Evolutionary conservation across 2,888 invertebrate species (phyloP).

Genomic region (Chloroclysta siterata): DNA sequence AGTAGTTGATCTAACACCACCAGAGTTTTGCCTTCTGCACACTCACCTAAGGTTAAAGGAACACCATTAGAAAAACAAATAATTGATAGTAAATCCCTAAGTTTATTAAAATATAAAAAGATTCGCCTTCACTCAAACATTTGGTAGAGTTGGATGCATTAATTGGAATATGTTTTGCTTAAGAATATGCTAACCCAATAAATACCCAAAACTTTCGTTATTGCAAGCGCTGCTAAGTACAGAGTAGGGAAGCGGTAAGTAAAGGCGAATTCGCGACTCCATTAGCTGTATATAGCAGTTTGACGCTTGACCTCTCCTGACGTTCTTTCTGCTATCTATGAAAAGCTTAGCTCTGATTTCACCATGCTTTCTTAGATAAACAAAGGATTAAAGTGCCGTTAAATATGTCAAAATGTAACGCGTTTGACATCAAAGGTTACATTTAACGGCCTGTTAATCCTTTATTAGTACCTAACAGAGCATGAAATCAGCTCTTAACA

Average conservation of each 20-base stretch:
- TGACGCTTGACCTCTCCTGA: conserved; percentile 34
- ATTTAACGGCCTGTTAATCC: no score
- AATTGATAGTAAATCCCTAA: no score
- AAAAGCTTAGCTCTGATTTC: no score
- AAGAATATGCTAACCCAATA: conserved; percentile 34
- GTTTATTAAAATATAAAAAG: background rate
- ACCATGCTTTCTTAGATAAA: no score
- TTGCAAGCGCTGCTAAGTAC: conserved; percentile 75
- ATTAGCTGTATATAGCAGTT: conserved; percentile 50
- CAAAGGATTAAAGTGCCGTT: no score
- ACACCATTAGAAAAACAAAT: no score
- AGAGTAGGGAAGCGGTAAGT: conserved; percentile 79
- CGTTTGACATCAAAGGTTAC: no score
- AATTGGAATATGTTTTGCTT: conserved; percentile 19
- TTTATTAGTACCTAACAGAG: no score
- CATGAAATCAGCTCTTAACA: no score
- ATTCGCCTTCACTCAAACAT: conserved; percentile 16
- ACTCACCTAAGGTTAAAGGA: background rate
- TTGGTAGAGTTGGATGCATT: conserved; percentile 23
- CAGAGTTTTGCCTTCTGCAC: conserved; percentile 2
- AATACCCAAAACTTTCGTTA: conserved; percentile 46
- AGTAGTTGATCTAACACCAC: conserved; percentile 7
- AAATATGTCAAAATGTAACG: no score
- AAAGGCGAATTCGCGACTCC: conserved; percentile 38
- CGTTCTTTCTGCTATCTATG: conserved; percentile 12